Conservation (phyloP, 2,888 invertebrate species). For the Drosophila affinis region DNA sequence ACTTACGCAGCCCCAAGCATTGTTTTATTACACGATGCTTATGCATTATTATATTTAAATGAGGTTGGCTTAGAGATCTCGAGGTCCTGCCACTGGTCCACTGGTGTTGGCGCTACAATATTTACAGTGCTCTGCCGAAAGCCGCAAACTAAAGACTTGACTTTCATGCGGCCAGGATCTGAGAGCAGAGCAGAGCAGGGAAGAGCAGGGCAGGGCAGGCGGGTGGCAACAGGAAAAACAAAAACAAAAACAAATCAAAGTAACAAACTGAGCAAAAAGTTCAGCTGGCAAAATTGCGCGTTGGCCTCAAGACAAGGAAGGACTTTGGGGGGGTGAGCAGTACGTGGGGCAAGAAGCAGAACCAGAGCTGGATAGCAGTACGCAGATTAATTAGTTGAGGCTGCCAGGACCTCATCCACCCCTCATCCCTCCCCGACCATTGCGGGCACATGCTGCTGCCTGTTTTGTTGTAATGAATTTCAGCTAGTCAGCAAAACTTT, state of each 20-base stretch:
- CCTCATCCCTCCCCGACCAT: constrained; percentile 25
- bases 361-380: constrained; percentile 40
- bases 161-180: constrained; percentile 62
- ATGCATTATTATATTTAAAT: constrained; percentile 75
- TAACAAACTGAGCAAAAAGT: constrained; percentile 77
- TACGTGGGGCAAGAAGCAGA: constrained; percentile 28
- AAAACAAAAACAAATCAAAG: constrained; percentile 78
- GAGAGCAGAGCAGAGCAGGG: constrained; percentile 12
- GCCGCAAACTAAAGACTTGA: constrained; percentile 78
- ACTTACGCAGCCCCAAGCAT: constrained; percentile 33
- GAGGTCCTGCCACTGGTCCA: constrained; percentile 52
- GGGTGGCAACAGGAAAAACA: constrained; percentile 16
- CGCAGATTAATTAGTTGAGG: constrained; percentile 81
- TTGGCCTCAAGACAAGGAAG: constrained; percentile 42
- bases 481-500: constrained; percentile 81
- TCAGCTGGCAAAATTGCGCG: constrained; percentile 76
- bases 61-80: constrained; percentile 69
- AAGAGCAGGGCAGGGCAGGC: no score
- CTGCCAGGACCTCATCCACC: constrained; percentile 58
- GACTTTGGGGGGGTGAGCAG: constrained; percentile 26
- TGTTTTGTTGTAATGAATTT: constrained; percentile 81
- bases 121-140: constrained; percentile 59
- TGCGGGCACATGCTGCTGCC: constrained; percentile 52
- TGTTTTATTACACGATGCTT: constrained; percentile 57
- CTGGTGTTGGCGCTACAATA: constrained; percentile 59